phyloP scores from a whole-genome alignment of 2,888 invertebrate genomes.

The Lasioglossum marginatum region DNA sequence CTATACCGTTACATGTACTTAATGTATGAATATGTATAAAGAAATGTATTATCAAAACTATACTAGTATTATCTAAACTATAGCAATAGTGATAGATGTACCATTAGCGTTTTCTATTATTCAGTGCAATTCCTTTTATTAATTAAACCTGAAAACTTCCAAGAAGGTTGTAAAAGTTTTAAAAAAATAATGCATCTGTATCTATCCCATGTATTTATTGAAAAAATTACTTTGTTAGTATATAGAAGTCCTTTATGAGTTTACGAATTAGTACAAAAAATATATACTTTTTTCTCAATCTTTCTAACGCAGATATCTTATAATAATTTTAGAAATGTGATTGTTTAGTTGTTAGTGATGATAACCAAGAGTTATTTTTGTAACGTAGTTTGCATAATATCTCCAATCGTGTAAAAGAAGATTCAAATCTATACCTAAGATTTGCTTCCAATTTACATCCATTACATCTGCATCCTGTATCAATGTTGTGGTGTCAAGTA shows the following conservation, averaged over 20 bases:
- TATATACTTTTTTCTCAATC: constrained; percentile 74
- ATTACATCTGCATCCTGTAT: constrained; percentile 64
- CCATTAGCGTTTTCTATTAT: not conserved
- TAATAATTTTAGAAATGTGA: constrained; percentile 23
- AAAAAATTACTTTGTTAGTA: constrained; percentile 71
- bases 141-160: not conserved
- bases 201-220: constrained; percentile 70
- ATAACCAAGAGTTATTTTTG: constrained; percentile 71
- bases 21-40: constrained; percentile 69
- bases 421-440: constrained; percentile 71
- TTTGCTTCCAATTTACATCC: constrained; percentile 77
- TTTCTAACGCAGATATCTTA: constrained; percentile 29
- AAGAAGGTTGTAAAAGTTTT: constrained; percentile 6
- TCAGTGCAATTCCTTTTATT: constrained; percentile 5
- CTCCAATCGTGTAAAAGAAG: constrained; percentile 75
- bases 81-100: constrained; percentile 30
- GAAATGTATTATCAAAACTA: constrained; percentile 42
- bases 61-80: too few relatives aligned
- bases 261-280: constrained; percentile 82
- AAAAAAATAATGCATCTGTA: constrained; percentile 7
- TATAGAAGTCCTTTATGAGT: constrained; percentile 58
- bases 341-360: constrained; percentile 61
- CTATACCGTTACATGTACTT: constrained; percentile 59
- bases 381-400: constrained; percentile 72
- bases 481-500: constrained; percentile 60